Evolutionary conservation across 2,797 vertebrate species (phyloP).

Genomic region (Holocentrus rufus): DNA sequence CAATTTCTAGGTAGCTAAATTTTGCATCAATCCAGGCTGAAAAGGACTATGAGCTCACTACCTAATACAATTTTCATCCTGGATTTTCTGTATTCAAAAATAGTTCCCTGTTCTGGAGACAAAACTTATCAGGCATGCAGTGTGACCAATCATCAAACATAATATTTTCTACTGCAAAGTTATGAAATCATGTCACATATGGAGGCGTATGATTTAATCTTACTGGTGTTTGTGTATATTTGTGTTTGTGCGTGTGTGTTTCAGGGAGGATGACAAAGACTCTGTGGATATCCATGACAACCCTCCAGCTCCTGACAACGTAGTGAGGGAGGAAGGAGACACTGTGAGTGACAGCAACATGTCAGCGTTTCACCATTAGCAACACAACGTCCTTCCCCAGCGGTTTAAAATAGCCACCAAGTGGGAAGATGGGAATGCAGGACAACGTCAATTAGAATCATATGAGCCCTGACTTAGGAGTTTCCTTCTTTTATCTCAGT

Average conservation of each 20-base stretch:
- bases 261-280: slow-evolving; percentile 94
- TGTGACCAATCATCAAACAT: background rate
- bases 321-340: slow-evolving; percentile 85
- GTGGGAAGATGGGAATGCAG: slow-evolving; percentile 45
- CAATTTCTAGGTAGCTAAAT: slow-evolving; percentile 3
- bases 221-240: slow-evolving; percentile 28
- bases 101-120: slow-evolving; percentile 8
- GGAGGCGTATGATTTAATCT: background rate
- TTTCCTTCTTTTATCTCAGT: slow-evolving; percentile 19
- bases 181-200: background rate
- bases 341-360: slow-evolving; percentile 77
- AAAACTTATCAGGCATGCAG: background rate
- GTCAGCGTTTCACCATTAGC: slow-evolving; percentile 42
- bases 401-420: slow-evolving; percentile 73
- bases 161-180: background rate
- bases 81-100: background rate
- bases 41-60: background rate
- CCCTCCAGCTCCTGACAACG: slow-evolving; percentile 85
- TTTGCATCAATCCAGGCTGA: slow-evolving; percentile 1
- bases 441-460: slow-evolving; percentile 36
- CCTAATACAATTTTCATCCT: background rate
- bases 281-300: slow-evolving; percentile 89
- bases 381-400: slow-evolving; percentile 46
- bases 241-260: slow-evolving; percentile 13
- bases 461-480: slow-evolving; percentile 27